Conservation (phyloP, 2,888 invertebrate genomes). For the Celastrina argiolus region DNA sequence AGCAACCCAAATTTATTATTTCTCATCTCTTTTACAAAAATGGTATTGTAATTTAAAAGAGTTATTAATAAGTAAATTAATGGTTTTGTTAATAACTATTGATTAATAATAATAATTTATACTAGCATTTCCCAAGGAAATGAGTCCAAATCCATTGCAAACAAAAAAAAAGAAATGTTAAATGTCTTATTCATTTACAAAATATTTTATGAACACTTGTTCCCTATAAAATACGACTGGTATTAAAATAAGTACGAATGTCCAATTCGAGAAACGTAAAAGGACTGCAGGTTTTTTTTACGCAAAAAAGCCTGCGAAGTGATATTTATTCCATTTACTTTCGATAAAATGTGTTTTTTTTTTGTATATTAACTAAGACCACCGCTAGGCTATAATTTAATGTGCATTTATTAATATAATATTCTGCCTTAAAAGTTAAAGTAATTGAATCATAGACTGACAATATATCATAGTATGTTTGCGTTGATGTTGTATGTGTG, state of each 20-base stretch:
- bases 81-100: not conserved
- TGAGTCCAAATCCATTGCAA: not conserved
- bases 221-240: not conserved
- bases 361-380: not conserved
- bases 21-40: not conserved
- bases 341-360: not conserved
- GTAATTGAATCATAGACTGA: not conserved
- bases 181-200: not conserved
- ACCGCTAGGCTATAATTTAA: conserved; percentile 14
- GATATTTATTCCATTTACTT: not conserved
- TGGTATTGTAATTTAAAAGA: conserved; percentile 3
- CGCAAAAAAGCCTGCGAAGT: not conserved
- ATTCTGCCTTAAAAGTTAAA: conserved; percentile 12
- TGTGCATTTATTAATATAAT: conserved; percentile 20
- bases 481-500: conserved; percentile 10
- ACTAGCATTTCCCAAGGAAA: not conserved
- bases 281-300: not conserved
- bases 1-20: not conserved
- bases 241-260: not conserved
- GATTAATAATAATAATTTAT: not conserved
- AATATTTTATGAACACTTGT: not conserved
- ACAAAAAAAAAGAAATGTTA: not conserved
- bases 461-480: not conserved
- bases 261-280: not conserved
- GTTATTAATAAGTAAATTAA: not conserved